These are phyloP conservation scores for Ophthalmolycus amberensis DNA, from an alignment of 2,113 vertebrate genomes.

Conservation along the genomic window DNA sequence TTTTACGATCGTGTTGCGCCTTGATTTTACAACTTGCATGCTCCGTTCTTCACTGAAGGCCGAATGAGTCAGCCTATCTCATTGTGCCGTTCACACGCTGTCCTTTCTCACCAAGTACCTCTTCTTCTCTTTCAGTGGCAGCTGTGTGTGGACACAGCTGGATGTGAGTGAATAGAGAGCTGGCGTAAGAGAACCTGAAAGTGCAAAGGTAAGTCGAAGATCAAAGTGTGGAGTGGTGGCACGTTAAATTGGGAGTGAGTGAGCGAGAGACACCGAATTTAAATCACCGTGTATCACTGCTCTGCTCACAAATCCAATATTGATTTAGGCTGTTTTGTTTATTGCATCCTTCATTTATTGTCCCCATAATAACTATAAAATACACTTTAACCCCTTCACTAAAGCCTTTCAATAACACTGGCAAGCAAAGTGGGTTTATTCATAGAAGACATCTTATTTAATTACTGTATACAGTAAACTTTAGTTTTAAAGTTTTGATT, in stretches of 20 bases:
- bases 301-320: constrained; percentile 2
- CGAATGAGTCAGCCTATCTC: neutral
- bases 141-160: constrained; percentile 11
- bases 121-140: neutral
- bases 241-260: neutral
- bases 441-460: neutral
- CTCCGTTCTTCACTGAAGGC: neutral
- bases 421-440: neutral
- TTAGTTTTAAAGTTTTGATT: neutral
- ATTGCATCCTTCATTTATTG: neutral
- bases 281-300: neutral
- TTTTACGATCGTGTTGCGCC: neutral
- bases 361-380: neutral
- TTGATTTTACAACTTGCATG: constrained; percentile 13
- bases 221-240: neutral
- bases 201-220: neutral
- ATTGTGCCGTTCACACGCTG: neutral
- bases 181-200: neutral
- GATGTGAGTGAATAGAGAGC: neutral
- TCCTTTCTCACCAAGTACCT: neutral
- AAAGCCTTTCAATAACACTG: neutral
- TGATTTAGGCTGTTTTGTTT: neutral
- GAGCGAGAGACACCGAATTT: neutral
- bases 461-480: neutral
- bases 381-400: neutral